Conservation (phyloP, 1,140 invertebrate species). For the Penaeus indicus region DNA sequence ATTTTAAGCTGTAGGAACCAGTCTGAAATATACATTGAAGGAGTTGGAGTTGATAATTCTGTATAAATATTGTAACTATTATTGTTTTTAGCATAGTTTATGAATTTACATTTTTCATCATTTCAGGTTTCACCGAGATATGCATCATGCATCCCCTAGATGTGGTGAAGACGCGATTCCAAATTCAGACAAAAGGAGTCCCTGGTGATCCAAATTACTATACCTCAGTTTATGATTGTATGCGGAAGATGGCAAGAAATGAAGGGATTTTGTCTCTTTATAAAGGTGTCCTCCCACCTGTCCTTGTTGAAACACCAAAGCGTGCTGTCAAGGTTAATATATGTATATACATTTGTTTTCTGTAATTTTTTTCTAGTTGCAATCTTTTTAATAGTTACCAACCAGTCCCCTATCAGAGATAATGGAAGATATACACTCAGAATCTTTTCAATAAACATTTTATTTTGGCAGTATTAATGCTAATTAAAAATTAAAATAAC, state of each 20-base stretch:
- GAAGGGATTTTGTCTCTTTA: slow-evolving; percentile 87
- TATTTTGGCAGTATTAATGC: not conserved
- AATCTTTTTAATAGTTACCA: not conserved
- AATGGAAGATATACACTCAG: not conserved
- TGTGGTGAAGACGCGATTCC: slow-evolving; percentile 89
- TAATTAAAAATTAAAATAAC: too few species aligned
- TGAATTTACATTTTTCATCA: not conserved
- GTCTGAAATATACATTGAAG: too few species aligned
- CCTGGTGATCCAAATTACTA: slow-evolving; percentile 75
- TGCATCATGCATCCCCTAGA: slow-evolving; percentile 96
- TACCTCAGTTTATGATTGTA: slow-evolving; percentile 86
- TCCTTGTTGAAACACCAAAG: slow-evolving; percentile 95
- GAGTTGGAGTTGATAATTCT: too few species aligned
- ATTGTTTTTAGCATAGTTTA: too few species aligned
- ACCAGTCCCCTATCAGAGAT: not conserved
- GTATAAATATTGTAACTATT: too few species aligned
- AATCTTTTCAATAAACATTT: too few species aligned
- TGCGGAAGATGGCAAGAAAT: slow-evolving; percentile 86
- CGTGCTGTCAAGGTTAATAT: slow-evolving; percentile 83
- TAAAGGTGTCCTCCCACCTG: slow-evolving; percentile 93
- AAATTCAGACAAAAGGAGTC: slow-evolving; percentile 77
- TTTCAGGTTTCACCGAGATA: slow-evolving; percentile 87
- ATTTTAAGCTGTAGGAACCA: too few species aligned
- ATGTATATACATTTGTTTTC: not conserved
- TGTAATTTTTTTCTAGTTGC: not conserved